phyloP scores from a whole-genome alignment of 2,797 vertebrate genomes.

The Novumbra hubbsi region DNA sequence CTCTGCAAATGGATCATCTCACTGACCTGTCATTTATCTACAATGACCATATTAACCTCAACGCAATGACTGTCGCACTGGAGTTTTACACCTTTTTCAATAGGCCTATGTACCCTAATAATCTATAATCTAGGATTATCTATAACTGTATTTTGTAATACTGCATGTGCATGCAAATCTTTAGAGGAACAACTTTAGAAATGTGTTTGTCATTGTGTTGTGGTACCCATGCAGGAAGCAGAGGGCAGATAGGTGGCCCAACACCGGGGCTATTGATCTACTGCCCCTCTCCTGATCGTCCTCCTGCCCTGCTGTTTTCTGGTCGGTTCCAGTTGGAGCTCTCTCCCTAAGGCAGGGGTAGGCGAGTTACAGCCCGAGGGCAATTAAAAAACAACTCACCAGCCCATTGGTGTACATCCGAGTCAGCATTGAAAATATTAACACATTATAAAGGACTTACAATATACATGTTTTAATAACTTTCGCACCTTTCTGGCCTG shows the following conservation, averaged over 20 bases:
- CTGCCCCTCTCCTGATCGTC: neutral
- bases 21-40: conserved; percentile 54
- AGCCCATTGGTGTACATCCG: too few relatives aligned
- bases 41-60: conserved; percentile 76
- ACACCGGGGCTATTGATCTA: neutral
- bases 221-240: conserved; percentile 24
- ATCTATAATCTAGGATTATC: conserved; percentile 35
- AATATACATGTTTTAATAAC: too few relatives aligned
- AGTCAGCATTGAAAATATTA: too few relatives aligned
- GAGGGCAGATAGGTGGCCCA: conserved; percentile 48
- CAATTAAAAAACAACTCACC: too few relatives aligned
- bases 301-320: neutral
- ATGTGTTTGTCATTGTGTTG: conserved; percentile 66
- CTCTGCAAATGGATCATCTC: conserved; percentile 64
- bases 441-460: too few relatives aligned
- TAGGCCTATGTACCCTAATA: conserved; percentile 51
- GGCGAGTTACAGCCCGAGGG: too few relatives aligned
- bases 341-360: too few relatives aligned
- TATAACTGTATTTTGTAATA: conserved; percentile 72
- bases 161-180: conserved; percentile 78
- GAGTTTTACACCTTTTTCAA: conserved; percentile 77
- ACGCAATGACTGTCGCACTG: conserved; percentile 75
- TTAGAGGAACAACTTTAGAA: conserved; percentile 57
- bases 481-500: too few relatives aligned
- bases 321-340: neutral